Percentiles rank a stretch among this genome's conserved stretches.
Evolutionary conservation across 1,140 invertebrate species (phyloP).

Genomic region (Calephelis nemesis): DNA sequence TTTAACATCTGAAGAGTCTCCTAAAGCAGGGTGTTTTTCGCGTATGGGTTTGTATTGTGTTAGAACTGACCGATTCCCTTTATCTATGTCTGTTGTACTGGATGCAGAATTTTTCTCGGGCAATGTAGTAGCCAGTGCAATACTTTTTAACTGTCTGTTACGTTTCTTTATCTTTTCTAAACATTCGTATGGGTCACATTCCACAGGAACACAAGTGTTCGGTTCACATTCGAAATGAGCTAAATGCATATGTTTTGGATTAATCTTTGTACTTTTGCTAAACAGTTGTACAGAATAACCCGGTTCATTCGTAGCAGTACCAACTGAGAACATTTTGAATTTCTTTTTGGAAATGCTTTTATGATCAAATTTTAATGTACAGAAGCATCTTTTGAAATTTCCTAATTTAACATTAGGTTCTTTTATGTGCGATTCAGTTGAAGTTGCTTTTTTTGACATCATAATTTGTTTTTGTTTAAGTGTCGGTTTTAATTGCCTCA

Average conservation of each 20-base stretch:
- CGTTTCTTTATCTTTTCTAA: slow-evolving; percentile 35
- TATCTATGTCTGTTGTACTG: slow-evolving; percentile 20
- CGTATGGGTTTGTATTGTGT: slow-evolving; percentile 22
- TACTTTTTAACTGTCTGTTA: slow-evolving; percentile 24
- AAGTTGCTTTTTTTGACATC: slow-evolving; percentile 6
- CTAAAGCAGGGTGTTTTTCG: slow-evolving; percentile 10
- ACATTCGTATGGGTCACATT: slow-evolving; percentile 42
- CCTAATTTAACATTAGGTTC: slow-evolving; percentile 20
- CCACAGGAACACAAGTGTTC: slow-evolving; percentile 36
- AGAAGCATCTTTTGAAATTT: slow-evolving; percentile 37
- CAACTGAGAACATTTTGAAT: slow-evolving; percentile 18
- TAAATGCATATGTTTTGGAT: slow-evolving; percentile 26
- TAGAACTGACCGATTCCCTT: slow-evolving; percentile 22
- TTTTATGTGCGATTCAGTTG: slow-evolving; percentile 18
- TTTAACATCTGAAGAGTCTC: slow-evolving; percentile 14
- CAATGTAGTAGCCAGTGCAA: slow-evolving; percentile 18
- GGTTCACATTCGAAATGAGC: slow-evolving; percentile 40
- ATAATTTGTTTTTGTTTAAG: slow-evolving; percentile 14
- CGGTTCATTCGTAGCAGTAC: slow-evolving; percentile 18
- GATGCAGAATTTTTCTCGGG: slow-evolving; percentile 23
- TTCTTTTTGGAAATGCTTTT: slow-evolving; percentile 28
- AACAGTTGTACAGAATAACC: slow-evolving; percentile 14
- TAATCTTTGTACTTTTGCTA: slow-evolving; percentile 31
- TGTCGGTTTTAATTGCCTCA: not conserved
- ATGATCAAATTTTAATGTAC: slow-evolving; percentile 34